Evolutionary conservation across 2,113 vertebrate genomes (phyloP), one percentile per base, ranked within the genome.

Genomic region (Cricetomys ansorgei): DNA sequence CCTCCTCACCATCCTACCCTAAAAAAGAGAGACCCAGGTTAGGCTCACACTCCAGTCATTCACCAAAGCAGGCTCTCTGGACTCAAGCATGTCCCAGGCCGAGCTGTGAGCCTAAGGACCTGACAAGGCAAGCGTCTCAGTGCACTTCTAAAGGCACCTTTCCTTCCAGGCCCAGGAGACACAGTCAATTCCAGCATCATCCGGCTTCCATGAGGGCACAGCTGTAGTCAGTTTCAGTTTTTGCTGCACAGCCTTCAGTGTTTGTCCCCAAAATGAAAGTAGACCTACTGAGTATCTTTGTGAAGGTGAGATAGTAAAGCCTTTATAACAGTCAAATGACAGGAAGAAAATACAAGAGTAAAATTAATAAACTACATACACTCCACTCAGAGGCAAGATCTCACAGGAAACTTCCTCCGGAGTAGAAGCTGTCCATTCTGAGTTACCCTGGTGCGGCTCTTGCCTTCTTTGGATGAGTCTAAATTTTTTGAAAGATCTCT

Each of bases 251-350:
- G 48, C 29, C 90, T 77, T 92, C 48, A 81, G 40, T 29, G 25
- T 67, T 81, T 89, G 43, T 64, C 55, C 87, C 92, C 48, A 88
- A 96, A 94, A 87, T 94, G 37, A 92, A 97, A 94, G 69, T 0
- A 75, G 55, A 70, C 10, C 31, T 79, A 79, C 16, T 15, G 6
- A 31, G 43, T 76, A 48, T 75, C 75, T 76, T 40, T 84, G 5
- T 88, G 48, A 92, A 88, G 45, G 90, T 11, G 37, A 69, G 11
- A 64, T 9, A 62, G 2, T 75, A 64, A 76, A 75, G 48, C 59
- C 88, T 73, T 21, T 12, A 92, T 81, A 93, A 93, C 77, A 94
- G 25, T 88, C 64, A 92, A 79, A 53, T 67, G 59, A 29, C 29
- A 67, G 70, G 40, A 45, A 89, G 65, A 76, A 75, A 89, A 57